Percentiles rank a stretch among this genome's conserved stretches.
These are phyloP conservation scores for Entomobrya proxima DNA, from an alignment of 2,888 invertebrate genomes.

Conservation along the genomic window DNA sequence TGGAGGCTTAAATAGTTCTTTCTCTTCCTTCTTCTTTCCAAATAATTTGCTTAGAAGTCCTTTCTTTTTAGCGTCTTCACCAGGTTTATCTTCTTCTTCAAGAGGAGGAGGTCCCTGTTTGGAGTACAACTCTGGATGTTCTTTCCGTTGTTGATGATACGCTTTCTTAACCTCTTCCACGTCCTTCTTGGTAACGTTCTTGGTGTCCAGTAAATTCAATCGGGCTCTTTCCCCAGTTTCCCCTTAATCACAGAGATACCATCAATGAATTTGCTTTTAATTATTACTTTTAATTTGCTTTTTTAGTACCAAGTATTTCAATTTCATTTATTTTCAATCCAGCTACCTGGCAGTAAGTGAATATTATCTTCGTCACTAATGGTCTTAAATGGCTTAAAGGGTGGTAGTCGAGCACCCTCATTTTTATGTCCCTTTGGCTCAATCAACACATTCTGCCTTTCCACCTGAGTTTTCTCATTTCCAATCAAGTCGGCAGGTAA, in stretches of 20 bases:
- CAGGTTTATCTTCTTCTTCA: not conserved
- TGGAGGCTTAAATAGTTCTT: not conserved
- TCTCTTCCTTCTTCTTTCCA: not conserved
- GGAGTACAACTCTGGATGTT: conserved; percentile 30
- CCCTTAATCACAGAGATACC: not conserved
- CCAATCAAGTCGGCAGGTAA: conserved; percentile 54
- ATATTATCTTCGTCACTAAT: conserved; percentile 64
- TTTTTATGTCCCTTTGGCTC: conserved; percentile 28
- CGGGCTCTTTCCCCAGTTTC: conserved; percentile 50
- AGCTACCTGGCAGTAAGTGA: conserved; percentile 47
- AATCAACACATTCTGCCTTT: conserved; percentile 27
- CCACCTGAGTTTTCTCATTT: not conserved
- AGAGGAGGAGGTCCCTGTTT: not conserved
- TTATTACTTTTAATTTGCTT: too few species aligned
- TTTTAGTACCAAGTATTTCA: too few species aligned
- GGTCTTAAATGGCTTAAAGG: conserved; percentile 60
- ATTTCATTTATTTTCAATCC: not conserved
- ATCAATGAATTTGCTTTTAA: not conserved
- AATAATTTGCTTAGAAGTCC: conserved; percentile 8
- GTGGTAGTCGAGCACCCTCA: conserved; percentile 53
- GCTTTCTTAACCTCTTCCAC: conserved; percentile 25
- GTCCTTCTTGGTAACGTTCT: conserved; percentile 31
- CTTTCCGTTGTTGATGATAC: not conserved
- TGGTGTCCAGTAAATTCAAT: conserved; percentile 43
- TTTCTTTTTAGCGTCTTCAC: not conserved